Evolutionary conservation across 2,888 invertebrate genomes (phyloP), one percentile per base, ranked within the genome.

Genomic region (Nysson spinosus): DNA sequence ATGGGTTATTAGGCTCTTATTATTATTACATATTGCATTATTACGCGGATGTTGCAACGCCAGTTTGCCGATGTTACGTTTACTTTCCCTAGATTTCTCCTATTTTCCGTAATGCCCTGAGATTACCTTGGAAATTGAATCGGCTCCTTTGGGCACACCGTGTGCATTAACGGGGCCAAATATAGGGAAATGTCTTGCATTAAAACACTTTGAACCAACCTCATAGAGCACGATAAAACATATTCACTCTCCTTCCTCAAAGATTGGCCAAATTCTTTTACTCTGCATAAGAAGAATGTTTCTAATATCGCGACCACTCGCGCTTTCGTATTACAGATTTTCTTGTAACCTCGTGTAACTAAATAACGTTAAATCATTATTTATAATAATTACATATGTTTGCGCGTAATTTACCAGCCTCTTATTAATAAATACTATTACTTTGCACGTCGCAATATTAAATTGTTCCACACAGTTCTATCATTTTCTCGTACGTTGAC

Each of bases 61-160:
- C 47, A 54, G 22, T 60, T n/a, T 14, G 32, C 30, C 46, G 43
- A 37, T 28, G 77, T 79, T 79, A 74, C 76, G 75, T 74, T 77
- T 79, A 82, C 85, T 85, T 84, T 85, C 84, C 76, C 82, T 73
- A 74, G 81, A 78, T 85, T 86, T 86, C 85, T 86, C 85, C 81
- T 75, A 83, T 85, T 86, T 87, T 80, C 83, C 75, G 80, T 80
- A 79, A 83, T 83, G 64, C 74, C 40, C 63, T 73, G 73, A 80
- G 82, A 85, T 85, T 84, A 78, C 81, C 69, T 75, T 72, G 78
- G 79, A 83, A 85, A 86, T 85, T 83, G 85, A 81, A 79, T 72
- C 68, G 66, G 62, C 61, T 44, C 40, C 72, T 64, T 62, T 55
- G 60, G 57, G 63, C 44, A 42, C 56, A 40, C 24, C 50, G 14